Base-by-base conservation (phyloP, 2,113 vertebrate species). In the Junco hyemalis region DNA sequence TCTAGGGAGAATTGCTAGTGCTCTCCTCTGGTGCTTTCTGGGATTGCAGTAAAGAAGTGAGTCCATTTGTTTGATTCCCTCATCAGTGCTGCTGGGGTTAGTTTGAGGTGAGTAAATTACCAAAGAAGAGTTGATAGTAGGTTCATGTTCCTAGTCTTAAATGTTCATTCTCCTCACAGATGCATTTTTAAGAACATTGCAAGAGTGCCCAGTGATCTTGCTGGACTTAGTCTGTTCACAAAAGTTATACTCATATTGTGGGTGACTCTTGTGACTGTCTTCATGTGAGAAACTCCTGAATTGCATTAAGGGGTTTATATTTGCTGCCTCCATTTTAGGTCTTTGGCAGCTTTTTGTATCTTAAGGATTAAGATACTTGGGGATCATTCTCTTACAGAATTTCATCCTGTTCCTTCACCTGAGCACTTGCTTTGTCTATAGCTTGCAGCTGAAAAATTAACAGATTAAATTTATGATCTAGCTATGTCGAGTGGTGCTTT, bases 91-190 rank as follows among this genome's bases (percentile, higher is more conserved):
- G 45, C 85, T 93, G 57, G 4, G 85, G 40, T 95, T 94, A 91
- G 70, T 68, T 45, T 16, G 26, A 79, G 31, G 53, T 87, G 70
- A 94, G 38, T 92, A 64, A 53, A 90, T 89, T 85, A 90, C 85
- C 87, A 93, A 96, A 96, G 92, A 95, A 61, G 51, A 94, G 23
- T 84, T 51, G 24, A 17, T 38, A 81, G 8, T 36, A 87, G 42
- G 28, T 89, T 56, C 81, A 74, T 92, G 51, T 91, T 91, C 28
- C 36, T 82, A 40, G 61, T 81, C 44, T 89, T 20, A 63, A 29
- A 87, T 89, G 23, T 77, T 89, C 6, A 10, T 84, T 87, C 73
- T 64, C 16, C 40, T 56, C 31, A n/a, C 35, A 65, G 14, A 51
- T 76, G 22, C 28, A 48, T 84, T 89, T 78, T 91, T 78, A 78